Conservation (phyloP, 2,113 vertebrate species). For the Nematolebias whitei region DNA sequence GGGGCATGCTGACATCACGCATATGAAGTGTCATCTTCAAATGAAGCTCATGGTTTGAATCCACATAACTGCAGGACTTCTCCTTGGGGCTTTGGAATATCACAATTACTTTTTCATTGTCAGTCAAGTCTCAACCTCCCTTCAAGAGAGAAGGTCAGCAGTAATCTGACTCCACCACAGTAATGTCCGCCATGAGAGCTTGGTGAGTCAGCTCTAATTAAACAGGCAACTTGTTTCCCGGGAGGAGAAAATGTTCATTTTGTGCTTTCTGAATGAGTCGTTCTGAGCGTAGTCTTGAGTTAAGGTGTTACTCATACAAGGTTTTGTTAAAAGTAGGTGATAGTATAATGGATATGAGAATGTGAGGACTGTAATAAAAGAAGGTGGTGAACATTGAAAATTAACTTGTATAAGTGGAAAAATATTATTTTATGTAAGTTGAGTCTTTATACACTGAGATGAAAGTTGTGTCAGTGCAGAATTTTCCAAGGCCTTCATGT, state of each 20-base stretch:
- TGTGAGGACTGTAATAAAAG: neutral
- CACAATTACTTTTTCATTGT: slow-evolving; percentile 51
- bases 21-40: slow-evolving; percentile 28
- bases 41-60: slow-evolving; percentile 26
- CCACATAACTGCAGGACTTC: slow-evolving; percentile 32
- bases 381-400: neutral
- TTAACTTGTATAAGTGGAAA: neutral
- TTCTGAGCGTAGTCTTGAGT: slow-evolving; percentile 13
- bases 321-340: neutral
- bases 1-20: neutral
- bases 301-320: slow-evolving; percentile 9
- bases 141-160: slow-evolving; percentile 27
- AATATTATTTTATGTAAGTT: neutral
- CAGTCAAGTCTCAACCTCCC: slow-evolving; percentile 52
- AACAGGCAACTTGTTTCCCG: slow-evolving; percentile 38
- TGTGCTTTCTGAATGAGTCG: slow-evolving; percentile 24
- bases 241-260: slow-evolving; percentile 30
- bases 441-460: too few species aligned
- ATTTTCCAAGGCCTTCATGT: too few species aligned
- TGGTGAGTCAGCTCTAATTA: slow-evolving; percentile 57
- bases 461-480: too few species aligned
- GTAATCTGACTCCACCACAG: slow-evolving; percentile 53
- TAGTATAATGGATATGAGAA: slow-evolving; percentile 9
- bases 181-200: slow-evolving; percentile 50
- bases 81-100: slow-evolving; percentile 60